These are phyloP conservation scores for Symphodus melops DNA, from an alignment of 2,113 vertebrate genomes.

Conservation along the genomic window DNA sequence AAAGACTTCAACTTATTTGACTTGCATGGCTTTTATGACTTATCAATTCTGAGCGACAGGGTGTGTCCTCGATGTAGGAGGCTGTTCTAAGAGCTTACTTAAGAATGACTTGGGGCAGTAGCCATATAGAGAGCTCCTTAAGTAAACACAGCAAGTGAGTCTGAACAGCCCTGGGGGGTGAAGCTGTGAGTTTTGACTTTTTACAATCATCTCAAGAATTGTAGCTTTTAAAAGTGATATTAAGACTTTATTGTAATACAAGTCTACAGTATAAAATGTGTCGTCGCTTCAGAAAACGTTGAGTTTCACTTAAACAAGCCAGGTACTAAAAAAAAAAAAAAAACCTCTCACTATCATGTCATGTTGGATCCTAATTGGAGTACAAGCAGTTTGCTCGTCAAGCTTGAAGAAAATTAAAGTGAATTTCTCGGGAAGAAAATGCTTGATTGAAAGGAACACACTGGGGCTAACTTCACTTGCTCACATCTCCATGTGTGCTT, in stretches of 20 bases:
- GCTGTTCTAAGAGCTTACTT: slow-evolving; percentile 26
- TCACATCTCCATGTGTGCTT: neutral
- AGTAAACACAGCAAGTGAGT: slow-evolving; percentile 38
- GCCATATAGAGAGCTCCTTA: slow-evolving; percentile 30
- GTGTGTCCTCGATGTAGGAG: slow-evolving; percentile 53
- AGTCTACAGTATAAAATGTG: no score
- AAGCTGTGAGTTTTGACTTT: slow-evolving; percentile 2
- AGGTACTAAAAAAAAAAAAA: no score
- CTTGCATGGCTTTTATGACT: slow-evolving; percentile 25
- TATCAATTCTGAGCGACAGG: slow-evolving; percentile 47
- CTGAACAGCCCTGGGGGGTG: slow-evolving; percentile 16
- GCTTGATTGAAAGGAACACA: neutral
- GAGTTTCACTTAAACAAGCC: no score
- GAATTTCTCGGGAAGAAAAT: neutral
- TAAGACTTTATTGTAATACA: neutral
- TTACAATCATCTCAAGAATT: neutral
- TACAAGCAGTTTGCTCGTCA: neutral
- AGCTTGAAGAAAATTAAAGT: neutral
- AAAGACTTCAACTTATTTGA: slow-evolving; percentile 14
- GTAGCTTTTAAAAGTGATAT: neutral
- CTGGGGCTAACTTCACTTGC: neutral
- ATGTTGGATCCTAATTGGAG: no score
- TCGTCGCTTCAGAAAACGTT: no score
- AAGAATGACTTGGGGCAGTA: slow-evolving; percentile 54
- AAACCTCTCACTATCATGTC: no score